These are phyloP conservation scores for Hippocampus abdominalis DNA, from an alignment of 2,113 vertebrate genomes.

Conservation along the genomic window DNA sequence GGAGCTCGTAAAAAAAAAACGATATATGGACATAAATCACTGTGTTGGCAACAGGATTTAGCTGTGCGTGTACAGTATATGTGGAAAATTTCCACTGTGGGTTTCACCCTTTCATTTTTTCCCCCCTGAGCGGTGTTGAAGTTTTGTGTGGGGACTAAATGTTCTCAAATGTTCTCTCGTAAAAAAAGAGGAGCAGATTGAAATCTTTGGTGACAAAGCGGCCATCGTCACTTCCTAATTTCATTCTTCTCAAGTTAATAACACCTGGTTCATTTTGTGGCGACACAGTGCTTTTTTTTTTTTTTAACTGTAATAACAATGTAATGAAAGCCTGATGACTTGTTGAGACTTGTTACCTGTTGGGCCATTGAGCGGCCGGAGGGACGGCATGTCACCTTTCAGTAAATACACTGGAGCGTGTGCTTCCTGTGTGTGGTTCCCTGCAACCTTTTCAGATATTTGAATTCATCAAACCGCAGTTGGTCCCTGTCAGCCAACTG, in stretches of 20 bases:
- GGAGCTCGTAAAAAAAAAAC: not conserved
- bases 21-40: not conserved
- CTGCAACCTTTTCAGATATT: not conserved
- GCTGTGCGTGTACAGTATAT: not conserved
- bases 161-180: not conserved
- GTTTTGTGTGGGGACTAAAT: not conserved
- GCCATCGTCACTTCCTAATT: not conserved
- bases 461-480: not conserved
- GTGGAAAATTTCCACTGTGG: conserved; percentile 1
- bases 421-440: not conserved
- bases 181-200: not conserved
- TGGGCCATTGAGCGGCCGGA: not conserved
- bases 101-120: conserved; percentile 1
- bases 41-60: not conserved
- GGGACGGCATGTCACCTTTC: not conserved
- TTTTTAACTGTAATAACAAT: not conserved
- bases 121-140: not conserved
- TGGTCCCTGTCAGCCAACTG: not conserved
- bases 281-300: not conserved
- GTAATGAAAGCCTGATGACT: not conserved
- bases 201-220: not conserved
- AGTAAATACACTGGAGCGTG: not conserved
- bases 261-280: not conserved
- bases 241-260: not conserved
- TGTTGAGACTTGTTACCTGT: not conserved